Percentiles rank a stretch among this genome's conserved stretches.
Evolutionary conservation across 2,113 vertebrate genomes (phyloP).

Genomic region (Rhinichthys klamathensis): DNA sequence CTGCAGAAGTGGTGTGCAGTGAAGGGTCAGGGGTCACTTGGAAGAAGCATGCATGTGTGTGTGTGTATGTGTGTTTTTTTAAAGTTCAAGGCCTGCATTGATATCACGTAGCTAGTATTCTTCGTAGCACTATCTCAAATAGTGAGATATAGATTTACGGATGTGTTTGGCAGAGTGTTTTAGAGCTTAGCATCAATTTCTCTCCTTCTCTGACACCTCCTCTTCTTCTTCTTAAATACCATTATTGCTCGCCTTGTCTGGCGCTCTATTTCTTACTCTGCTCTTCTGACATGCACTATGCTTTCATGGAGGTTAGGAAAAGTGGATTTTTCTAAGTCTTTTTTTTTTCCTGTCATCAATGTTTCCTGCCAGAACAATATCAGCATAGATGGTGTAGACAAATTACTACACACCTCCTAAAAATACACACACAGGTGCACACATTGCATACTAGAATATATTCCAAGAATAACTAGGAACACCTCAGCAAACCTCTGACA

Average conservation of each 20-base stretch:
- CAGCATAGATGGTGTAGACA: neutral
- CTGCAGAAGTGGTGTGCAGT: conserved; percentile 31
- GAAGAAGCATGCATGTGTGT: neutral
- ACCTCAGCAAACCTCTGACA: conserved; percentile 1
- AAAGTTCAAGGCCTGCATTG: conserved; percentile 21
- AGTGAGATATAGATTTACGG: conserved; percentile 24
- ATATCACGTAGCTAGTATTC: conserved; percentile 34
- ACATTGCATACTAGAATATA: neutral
- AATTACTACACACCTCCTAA: neutral
- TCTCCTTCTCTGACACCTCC: neutral
- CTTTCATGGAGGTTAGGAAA: neutral
- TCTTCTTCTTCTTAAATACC: neutral
- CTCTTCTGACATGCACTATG: neutral
- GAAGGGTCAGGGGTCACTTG: neutral
- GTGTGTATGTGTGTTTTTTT: neutral
- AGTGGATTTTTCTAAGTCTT: neutral
- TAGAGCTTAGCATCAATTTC: conserved; percentile 23
- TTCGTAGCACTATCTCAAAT: conserved; percentile 37
- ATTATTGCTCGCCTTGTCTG: neutral
- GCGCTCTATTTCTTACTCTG: neutral
- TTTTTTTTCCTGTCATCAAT: neutral
- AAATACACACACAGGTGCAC: conserved; percentile 12
- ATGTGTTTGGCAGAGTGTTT: conserved; percentile 38
- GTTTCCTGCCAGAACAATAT: neutral
- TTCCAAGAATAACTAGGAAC: neutral